These are phyloP conservation scores for Xenentodon cancila DNA, from an alignment of 2,797 vertebrate genomes.

Conservation along the genomic window DNA sequence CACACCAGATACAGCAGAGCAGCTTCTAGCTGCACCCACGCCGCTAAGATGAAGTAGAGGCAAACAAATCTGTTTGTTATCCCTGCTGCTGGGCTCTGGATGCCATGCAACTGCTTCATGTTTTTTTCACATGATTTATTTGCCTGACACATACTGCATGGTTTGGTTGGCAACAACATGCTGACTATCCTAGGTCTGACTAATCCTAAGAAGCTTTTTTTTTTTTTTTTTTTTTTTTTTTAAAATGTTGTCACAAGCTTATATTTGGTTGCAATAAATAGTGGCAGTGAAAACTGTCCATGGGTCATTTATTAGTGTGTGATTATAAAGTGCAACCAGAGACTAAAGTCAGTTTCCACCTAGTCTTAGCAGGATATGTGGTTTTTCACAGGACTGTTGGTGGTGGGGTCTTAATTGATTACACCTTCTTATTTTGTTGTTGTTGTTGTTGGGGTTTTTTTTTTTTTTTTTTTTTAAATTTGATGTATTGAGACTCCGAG, in stretches of 20 bases:
- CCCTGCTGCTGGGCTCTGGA: slow-evolving; percentile 18
- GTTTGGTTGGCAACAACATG: slow-evolving; percentile 55
- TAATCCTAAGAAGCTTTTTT: slow-evolving; percentile 64
- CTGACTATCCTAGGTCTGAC: slow-evolving; percentile 43
- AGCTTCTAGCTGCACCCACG: slow-evolving; percentile 47
- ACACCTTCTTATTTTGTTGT: too few relatives aligned
- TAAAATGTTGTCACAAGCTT: slow-evolving; percentile 47
- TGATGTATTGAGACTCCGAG: too few relatives aligned
- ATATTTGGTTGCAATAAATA: slow-evolving; percentile 50
- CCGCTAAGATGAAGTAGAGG: slow-evolving; percentile 32
- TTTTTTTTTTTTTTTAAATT: too few relatives aligned
- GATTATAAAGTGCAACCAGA: slow-evolving; percentile 33
- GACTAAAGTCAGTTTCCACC: slow-evolving; percentile 2
- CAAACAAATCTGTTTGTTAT: slow-evolving; percentile 55
- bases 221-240: slow-evolving; percentile 45
- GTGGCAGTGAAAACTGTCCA: slow-evolving; percentile 33
- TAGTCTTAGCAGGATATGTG: slow-evolving; percentile 2
- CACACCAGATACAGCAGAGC: slow-evolving; percentile 23
- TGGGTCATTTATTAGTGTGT: slow-evolving; percentile 44
- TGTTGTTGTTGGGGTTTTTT: not conserved
- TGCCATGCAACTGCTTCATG: slow-evolving; percentile 31
- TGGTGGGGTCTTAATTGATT: not conserved
- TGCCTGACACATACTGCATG: slow-evolving; percentile 24
- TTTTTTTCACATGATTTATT: slow-evolving; percentile 36
- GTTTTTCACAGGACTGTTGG: not conserved